These are phyloP conservation scores for Tenebrio molitor DNA, from an alignment of 1,140 invertebrate species.

Conservation along the genomic window DNA sequence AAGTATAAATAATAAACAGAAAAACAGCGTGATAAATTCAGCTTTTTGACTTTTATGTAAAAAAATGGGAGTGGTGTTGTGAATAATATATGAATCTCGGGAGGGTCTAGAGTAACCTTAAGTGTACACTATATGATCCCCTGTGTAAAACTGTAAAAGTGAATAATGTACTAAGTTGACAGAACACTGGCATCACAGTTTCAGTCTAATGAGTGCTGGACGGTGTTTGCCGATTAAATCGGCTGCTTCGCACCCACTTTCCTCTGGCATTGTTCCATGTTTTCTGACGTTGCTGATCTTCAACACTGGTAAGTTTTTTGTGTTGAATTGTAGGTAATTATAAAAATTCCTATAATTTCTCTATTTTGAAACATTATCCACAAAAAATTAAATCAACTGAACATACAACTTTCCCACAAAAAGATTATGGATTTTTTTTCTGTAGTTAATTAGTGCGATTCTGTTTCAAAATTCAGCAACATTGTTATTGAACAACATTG, in stretches of 20 bases:
- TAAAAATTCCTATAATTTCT: no score
- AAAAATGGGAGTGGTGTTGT: constrained; percentile 38
- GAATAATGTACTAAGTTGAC: constrained; percentile 52
- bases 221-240: constrained; percentile 42
- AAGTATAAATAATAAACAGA: constrained; percentile 45
- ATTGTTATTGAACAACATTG: no score
- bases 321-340: no score
- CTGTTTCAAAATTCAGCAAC: no score
- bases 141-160: constrained; percentile 46
- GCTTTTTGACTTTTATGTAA: constrained; percentile 47
- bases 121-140: constrained; percentile 27
- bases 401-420: no score
- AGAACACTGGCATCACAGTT: constrained; percentile 30
- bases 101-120: constrained; percentile 20
- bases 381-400: no score
- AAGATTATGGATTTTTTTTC: no score
- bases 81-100: constrained; percentile 50
- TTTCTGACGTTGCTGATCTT: constrained; percentile 14
- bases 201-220: constrained; percentile 26
- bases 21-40: constrained; percentile 36
- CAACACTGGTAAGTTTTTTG: constrained; percentile 37
- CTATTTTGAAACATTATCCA: no score
- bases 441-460: no score
- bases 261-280: constrained; percentile 18
- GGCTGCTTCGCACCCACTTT: constrained; percentile 18